Conservation (phyloP, 2,113 vertebrate species). For the Cranoglanis bouderius region DNA sequence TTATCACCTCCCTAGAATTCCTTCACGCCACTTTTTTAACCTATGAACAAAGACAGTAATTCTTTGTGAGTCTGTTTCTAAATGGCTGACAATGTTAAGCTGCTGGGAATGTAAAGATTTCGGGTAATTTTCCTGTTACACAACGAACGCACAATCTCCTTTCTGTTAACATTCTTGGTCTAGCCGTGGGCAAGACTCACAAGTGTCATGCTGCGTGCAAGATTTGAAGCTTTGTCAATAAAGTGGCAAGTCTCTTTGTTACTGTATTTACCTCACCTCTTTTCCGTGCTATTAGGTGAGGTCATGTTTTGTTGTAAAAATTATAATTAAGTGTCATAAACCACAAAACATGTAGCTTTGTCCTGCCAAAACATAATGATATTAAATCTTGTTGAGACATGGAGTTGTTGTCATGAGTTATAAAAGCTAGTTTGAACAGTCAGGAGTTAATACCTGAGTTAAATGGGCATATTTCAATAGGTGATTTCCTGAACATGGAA, state of each 20-base stretch:
- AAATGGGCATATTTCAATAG: constrained; percentile 42
- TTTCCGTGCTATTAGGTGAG: constrained; percentile 31
- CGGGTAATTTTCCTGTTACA: neutral
- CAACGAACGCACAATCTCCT: neutral
- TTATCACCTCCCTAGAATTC: neutral
- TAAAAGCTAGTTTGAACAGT: constrained; percentile 48
- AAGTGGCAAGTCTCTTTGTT: neutral
- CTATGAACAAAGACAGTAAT: neutral
- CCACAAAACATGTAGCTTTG: constrained; percentile 27
- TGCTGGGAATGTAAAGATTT: constrained; percentile 3
- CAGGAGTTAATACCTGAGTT: constrained; percentile 46
- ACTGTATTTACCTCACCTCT: neutral
- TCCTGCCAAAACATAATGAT: constrained; percentile 18
- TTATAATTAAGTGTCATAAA: constrained; percentile 48
- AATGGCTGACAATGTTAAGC: constrained; percentile 1
- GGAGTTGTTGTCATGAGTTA: constrained; percentile 40
- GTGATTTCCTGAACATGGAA: neutral
- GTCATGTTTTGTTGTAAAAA: constrained; percentile 51
- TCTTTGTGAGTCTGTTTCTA: constrained; percentile 2
- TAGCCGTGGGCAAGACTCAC: neutral
- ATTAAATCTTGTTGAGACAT: constrained; percentile 46
- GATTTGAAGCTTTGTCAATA: neutral
- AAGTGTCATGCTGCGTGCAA: neutral
- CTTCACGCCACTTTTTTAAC: neutral
- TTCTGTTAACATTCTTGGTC: neutral